Conservation (phyloP, 2,113 vertebrate genomes). For the Neodon shergylaensis region DNA sequence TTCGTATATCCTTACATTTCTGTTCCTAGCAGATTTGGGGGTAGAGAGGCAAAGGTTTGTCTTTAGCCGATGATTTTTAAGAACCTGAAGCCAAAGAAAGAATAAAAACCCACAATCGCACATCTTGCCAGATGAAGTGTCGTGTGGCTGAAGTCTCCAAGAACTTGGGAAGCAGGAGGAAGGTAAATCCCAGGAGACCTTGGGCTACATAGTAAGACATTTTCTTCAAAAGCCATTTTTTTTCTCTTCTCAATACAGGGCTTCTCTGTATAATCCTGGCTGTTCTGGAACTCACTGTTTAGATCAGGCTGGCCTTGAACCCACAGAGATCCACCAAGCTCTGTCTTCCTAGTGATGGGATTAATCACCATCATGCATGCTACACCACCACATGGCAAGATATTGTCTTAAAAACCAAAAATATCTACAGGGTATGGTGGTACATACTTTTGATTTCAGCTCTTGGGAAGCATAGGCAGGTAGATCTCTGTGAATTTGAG, state of each 20-base stretch:
- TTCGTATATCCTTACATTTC: neutral
- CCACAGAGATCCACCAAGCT: too few relatives aligned
- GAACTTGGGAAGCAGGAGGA: neutral
- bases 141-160: neutral
- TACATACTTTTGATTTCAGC: neutral
- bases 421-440: neutral
- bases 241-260: too few relatives aligned
- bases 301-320: too few relatives aligned
- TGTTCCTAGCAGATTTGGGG: neutral
- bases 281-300: too few relatives aligned
- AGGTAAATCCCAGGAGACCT: neutral
- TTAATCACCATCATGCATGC: too few relatives aligned
- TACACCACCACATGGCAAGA: neutral
- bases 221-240: neutral
- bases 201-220: neutral
- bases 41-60: neutral
- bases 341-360: too few relatives aligned
- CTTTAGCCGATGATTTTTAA: neutral
- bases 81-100: constrained; percentile 20
- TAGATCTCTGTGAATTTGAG: neutral
- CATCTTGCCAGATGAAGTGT: neutral
- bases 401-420: neutral
- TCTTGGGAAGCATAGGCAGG: neutral
- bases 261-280: too few relatives aligned
- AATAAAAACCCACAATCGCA: neutral